Percentiles rank a stretch among this genome's conserved stretches.
phyloP scores from a whole-genome alignment of 2,797 vertebrate genomes.

The Phalanger gymnotis region DNA sequence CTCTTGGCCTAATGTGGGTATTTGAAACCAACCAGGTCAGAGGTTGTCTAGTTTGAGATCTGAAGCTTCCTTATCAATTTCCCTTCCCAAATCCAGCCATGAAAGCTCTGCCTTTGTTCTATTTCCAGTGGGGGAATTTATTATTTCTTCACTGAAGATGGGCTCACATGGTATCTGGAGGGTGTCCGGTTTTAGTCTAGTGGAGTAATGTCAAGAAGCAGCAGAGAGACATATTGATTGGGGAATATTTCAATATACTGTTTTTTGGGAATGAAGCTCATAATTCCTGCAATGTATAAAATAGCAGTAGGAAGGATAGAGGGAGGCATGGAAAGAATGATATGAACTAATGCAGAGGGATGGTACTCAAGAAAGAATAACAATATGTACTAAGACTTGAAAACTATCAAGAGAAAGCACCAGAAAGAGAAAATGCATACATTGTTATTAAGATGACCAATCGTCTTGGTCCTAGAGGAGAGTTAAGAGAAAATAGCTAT shows the following conservation, averaged over 20 bases:
- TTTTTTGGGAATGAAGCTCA: background rate
- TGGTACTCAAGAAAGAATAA: background rate
- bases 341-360: background rate
- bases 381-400: background rate
- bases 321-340: background rate
- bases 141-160: background rate
- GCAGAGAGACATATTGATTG: background rate
- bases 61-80: background rate
- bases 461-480: background rate
- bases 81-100: background rate
- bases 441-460: background rate
- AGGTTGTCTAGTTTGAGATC: background rate
- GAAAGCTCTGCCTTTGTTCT: background rate
- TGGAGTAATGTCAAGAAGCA: background rate
- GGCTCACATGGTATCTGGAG: background rate
- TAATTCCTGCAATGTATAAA: background rate
- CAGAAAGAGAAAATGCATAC: background rate
- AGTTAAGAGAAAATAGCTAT: background rate
- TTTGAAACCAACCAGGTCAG: background rate
- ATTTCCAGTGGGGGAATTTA: background rate
- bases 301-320: background rate
- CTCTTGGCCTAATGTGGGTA: background rate
- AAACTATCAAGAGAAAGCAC: background rate
- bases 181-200: background rate
- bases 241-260: background rate